phyloP scores from a whole-genome alignment of 2,797 vertebrate species.

The Aplochiton taeniatus region DNA sequence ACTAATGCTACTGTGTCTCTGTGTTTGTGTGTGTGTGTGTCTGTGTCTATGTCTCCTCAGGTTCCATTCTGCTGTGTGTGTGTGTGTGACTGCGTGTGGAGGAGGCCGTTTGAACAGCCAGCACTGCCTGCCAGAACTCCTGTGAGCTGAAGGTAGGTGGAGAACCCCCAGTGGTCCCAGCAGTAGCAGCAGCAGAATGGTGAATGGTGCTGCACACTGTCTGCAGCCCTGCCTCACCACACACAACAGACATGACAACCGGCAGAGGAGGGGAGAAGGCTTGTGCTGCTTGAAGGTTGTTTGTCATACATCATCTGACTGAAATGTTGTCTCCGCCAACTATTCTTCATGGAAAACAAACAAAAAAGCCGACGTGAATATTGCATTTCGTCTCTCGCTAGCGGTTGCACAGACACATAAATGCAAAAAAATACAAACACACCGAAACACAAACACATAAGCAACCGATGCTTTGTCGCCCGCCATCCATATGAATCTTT shows the following conservation, averaged over 20 bases:
- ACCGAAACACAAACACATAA: neutral
- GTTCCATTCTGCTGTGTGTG: slow-evolving; percentile 43
- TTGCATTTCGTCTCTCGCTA: neutral
- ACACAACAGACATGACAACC: slow-evolving; percentile 29
- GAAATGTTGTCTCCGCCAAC: slow-evolving; percentile 11
- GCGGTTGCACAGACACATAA: neutral
- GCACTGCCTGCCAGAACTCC: slow-evolving; percentile 51
- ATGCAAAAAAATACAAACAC: slow-evolving; percentile 9
- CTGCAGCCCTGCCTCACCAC: slow-evolving; percentile 27
- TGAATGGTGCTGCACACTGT: slow-evolving; percentile 42
- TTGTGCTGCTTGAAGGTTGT: slow-evolving; percentile 25
- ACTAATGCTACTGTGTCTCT: slow-evolving; percentile 27
- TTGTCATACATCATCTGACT: slow-evolving; percentile 24
- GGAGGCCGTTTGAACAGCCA: slow-evolving; percentile 59
- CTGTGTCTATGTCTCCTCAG: slow-evolving; percentile 44
- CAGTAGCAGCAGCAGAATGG: slow-evolving; percentile 31
- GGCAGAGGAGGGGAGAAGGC: slow-evolving; percentile 18
- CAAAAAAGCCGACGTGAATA: neutral
- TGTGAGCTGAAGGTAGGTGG: slow-evolving; percentile 70
- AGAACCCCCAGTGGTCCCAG: slow-evolving; percentile 29
- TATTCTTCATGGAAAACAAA: slow-evolving; percentile 18
- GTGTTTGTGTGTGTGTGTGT: slow-evolving; percentile 21
- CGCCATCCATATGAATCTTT: no score
- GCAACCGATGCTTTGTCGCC: no score
- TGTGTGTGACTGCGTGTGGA: slow-evolving; percentile 4